Percentiles rank a stretch among this genome's conserved stretches.
Conservation (phyloP, 2,113 vertebrate species). For the Tursiops truncatus region DNA sequence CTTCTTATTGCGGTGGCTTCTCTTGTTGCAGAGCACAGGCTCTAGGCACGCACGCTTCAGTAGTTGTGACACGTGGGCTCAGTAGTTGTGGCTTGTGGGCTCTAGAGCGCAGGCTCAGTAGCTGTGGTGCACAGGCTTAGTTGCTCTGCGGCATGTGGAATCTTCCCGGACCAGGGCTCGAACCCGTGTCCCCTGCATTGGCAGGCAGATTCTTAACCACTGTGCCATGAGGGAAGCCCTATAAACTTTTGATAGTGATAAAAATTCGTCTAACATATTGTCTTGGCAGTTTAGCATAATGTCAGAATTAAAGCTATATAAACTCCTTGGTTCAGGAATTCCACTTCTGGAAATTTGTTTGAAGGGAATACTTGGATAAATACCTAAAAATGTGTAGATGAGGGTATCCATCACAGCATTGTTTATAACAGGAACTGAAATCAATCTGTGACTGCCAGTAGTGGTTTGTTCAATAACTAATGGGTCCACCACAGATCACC, state of each 20-base stretch:
- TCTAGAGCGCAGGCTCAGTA: too few species aligned
- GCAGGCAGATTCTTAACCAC: too few species aligned
- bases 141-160: too few species aligned
- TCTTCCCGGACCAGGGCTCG: too few species aligned
- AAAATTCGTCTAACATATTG: background rate
- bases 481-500: background rate
- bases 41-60: too few species aligned
- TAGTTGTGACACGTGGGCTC: too few species aligned
- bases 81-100: too few species aligned
- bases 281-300: background rate
- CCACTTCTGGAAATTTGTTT: conserved; percentile 14
- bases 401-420: background rate
- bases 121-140: too few species aligned
- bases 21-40: too few species aligned
- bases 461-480: background rate
- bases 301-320: background rate
- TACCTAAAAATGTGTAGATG: background rate
- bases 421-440: background rate
- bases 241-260: conserved; percentile 10
- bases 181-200: too few species aligned
- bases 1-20: too few species aligned
- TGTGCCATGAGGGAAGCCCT: too few species aligned
- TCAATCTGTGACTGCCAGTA: background rate
- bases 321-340: background rate
- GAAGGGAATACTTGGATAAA: background rate